Base-by-base conservation (phyloP, 1,140 invertebrate genomes). In the Drosophila azteca region DNA sequence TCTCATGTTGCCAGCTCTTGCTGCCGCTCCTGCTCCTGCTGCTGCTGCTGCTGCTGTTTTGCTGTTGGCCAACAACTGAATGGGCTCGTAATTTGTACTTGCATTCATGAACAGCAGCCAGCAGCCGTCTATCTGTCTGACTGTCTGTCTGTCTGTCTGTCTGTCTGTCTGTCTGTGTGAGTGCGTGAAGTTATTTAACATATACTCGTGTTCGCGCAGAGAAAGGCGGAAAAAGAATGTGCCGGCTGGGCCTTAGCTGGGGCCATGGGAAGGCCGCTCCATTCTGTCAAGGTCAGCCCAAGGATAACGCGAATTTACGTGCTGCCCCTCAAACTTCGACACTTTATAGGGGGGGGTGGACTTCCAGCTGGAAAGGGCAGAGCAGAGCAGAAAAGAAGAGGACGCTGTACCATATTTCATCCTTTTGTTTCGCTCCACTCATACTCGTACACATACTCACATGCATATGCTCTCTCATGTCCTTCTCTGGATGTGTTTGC, bases 11-110 rank as follows among this genome's bases (percentile, higher is more conserved):
- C 20, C 51, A 26, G 60, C 54, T 45, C 52, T 35, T 44, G 20
- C 20, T 53, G 52, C 26, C 63, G 29, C 46, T 17, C 24, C 52
- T 52, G 4, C 64, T 39, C 24, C 46, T n/a, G 31, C 52, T 51
- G 4, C 64, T 35, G 55, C 17, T 20, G 0, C 45, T 17, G 29
- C 52, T 51, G 4, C 64, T 39, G 55, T 49, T 51, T 43, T 69
- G 35, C 35, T 39, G 35, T 72, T 68, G 77, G 60, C 71, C 63
- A 75, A 52, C 63, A 75, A 49, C 60, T 68, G 71, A 88, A 83
- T 79, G 78, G 72, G 84, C 68, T 69, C 64, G 85, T 80, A 89
- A 88, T 89, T 90, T 90, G 84, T 88, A 89, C 82, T 87, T 88
- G 83, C 83, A 88, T 79, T 83, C 83, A 69, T 83, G 63, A 82